These are phyloP conservation scores for Ambastaia sidthimunki DNA, from an alignment of 2,797 vertebrate species.

Conservation along the genomic window DNA sequence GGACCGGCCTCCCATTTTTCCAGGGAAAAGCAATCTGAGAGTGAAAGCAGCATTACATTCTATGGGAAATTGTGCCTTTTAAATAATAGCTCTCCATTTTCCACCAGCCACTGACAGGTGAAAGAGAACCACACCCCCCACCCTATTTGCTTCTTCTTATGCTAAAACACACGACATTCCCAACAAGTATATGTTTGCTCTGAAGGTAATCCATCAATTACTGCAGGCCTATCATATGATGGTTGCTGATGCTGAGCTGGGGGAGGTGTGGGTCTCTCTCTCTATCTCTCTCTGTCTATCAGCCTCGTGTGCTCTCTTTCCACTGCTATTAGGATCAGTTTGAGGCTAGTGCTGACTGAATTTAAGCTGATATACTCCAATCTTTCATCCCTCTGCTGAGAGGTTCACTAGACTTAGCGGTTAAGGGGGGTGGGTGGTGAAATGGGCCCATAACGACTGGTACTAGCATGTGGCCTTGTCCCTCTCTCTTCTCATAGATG, in stretches of 20 bases:
- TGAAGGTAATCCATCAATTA: slow-evolving; percentile 87
- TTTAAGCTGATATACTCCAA: slow-evolving; percentile 66
- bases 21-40: slow-evolving; percentile 80
- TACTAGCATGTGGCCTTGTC: slow-evolving; percentile 78
- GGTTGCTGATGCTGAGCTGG: slow-evolving; percentile 76
- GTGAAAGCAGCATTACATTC: slow-evolving; percentile 78
- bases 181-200: slow-evolving; percentile 82
- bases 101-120: slow-evolving; percentile 62
- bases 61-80: slow-evolving; percentile 83
- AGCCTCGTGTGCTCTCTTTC: slow-evolving; percentile 64
- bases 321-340: slow-evolving; percentile 70
- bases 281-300: slow-evolving; percentile 38
- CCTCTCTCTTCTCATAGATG: slow-evolving; percentile 83
- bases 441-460: slow-evolving; percentile 75
- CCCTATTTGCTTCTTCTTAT: slow-evolving; percentile 64
- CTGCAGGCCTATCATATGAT: slow-evolving; percentile 80
- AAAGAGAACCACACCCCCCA: slow-evolving; percentile 61
- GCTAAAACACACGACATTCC: slow-evolving; percentile 74
- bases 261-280: slow-evolving; percentile 57
- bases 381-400: slow-evolving; percentile 61
- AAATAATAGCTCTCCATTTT: slow-evolving; percentile 84
- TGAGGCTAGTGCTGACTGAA: slow-evolving; percentile 65
- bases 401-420: slow-evolving; percentile 60
- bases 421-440: slow-evolving; percentile 56
- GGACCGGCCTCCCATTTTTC: slow-evolving; percentile 74